These are phyloP conservation scores for Xiphias gladius DNA, from an alignment of 2,113 vertebrate genomes.

Conservation along the genomic window DNA sequence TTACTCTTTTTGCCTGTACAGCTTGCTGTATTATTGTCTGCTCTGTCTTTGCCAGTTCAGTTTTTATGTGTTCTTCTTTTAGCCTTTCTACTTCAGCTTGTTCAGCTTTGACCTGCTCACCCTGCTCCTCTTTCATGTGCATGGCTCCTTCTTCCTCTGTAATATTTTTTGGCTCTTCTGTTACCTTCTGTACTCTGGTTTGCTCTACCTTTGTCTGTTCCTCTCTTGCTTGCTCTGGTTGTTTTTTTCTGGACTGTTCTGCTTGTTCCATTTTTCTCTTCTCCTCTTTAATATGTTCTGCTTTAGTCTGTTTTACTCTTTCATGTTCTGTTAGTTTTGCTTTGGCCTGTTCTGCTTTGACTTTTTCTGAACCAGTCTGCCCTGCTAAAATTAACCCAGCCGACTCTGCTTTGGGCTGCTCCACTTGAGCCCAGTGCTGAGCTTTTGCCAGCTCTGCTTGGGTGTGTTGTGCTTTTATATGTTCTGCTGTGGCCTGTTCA, in stretches of 20 bases:
- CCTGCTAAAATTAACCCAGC: conserved; percentile 60
- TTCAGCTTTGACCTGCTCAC: conserved; percentile 49
- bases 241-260: conserved; percentile 28
- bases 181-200: conserved; percentile 9
- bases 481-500: conserved; percentile 39
- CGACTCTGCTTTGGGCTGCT: conserved; percentile 47
- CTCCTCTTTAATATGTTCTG: conserved; percentile 16
- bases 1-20: background rate
- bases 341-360: conserved; percentile 36
- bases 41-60: conserved; percentile 39
- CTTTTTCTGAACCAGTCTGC: conserved; percentile 39
- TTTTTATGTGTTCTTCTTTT: conserved; percentile 59
- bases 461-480: conserved; percentile 41
- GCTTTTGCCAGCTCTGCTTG: conserved; percentile 56
- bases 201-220: conserved; percentile 29
- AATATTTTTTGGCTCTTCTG: conserved; percentile 29
- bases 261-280: conserved; percentile 14
- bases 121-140: conserved; percentile 32
- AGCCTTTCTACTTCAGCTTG: conserved; percentile 42
- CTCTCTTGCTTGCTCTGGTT: background rate
- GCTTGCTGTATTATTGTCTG: conserved; percentile 27
- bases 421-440: conserved; percentile 47
- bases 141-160: conserved; percentile 26
- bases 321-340: conserved; percentile 16
- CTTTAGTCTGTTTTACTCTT: conserved; percentile 9